Conservation (phyloP, 2,888 invertebrate genomes). For the Trichacis sp. region DNA sequence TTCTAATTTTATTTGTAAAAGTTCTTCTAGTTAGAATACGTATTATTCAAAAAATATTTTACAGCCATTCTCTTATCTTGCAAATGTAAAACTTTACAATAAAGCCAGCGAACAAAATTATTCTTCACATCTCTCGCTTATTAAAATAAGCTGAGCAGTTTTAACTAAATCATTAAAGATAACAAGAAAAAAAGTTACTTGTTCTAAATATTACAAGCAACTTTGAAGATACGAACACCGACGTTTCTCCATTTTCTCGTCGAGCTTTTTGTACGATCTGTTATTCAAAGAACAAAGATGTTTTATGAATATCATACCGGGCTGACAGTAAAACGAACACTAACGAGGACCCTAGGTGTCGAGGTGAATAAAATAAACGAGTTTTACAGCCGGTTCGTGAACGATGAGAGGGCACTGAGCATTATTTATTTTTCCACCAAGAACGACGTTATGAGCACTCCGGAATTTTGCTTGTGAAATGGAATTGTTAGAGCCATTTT, state of each 20-base stretch:
- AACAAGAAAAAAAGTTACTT: conserved; percentile 3
- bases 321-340: conserved; percentile 36
- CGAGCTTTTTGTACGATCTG: conserved; percentile 22
- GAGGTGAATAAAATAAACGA: conserved; percentile 61
- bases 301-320: conserved; percentile 38
- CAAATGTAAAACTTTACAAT: too few species aligned
- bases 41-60: too few species aligned
- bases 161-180: conserved; percentile 13
- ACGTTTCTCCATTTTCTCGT: conserved; percentile 20
- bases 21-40: too few species aligned
- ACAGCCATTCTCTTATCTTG: too few species aligned
- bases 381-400: conserved; percentile 19
- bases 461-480: conserved; percentile 6
- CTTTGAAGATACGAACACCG: conserved; percentile 26
- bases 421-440: conserved; percentile 31
- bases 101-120: too few species aligned
- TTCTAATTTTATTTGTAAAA: too few species aligned
- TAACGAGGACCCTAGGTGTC: conserved; percentile 42
- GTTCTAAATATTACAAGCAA: background rate
- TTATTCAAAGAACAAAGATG: conserved; percentile 38
- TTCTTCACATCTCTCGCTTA: too few species aligned
- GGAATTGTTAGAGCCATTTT: conserved; percentile 17
- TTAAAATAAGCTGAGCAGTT: too few species aligned
- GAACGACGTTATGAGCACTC: background rate
- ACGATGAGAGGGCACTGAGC: conserved; percentile 8